Evolutionary conservation across 2,797 vertebrate species (phyloP).

Genomic region (Cuniculus paca): DNA sequence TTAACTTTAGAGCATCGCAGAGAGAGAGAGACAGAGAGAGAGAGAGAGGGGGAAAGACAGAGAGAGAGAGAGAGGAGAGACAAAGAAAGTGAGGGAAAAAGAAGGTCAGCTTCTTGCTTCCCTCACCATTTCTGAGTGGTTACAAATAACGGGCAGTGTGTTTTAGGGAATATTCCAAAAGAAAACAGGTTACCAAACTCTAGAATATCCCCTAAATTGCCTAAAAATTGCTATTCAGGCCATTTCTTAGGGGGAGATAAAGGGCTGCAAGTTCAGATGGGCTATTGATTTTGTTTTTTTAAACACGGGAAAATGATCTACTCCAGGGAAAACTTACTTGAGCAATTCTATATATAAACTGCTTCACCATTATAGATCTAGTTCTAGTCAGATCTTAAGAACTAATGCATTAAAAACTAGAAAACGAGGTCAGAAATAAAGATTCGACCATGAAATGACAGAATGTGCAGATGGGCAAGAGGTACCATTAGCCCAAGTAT

Average conservation of each 20-base stretch:
- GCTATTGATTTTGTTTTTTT: constrained; percentile 43
- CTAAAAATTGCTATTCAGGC: background rate
- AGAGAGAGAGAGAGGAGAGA: background rate
- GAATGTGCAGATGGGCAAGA: background rate
- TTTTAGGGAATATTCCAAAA: background rate
- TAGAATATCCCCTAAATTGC: background rate
- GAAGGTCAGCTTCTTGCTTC: background rate
- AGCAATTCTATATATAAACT: background rate
- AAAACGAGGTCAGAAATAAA: background rate
- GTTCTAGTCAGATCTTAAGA: constrained; percentile 15
- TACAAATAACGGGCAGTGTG: background rate
- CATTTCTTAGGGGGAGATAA: background rate
- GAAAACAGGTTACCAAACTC: background rate
- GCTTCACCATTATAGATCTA: background rate
- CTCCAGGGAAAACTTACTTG: background rate
- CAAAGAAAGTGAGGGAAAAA: background rate
- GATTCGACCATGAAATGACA: background rate
- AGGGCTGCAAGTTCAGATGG: background rate
- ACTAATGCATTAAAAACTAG: background rate
- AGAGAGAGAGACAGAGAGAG: background rate
- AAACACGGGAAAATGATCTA: constrained; percentile 26
- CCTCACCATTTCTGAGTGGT: background rate
- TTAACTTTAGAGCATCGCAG: background rate
- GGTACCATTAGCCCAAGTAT: background rate
- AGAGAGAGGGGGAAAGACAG: too few relatives aligned